Conservation (phyloP, 1,140 invertebrate species). For the Pseudomyrmex pallidus region DNA sequence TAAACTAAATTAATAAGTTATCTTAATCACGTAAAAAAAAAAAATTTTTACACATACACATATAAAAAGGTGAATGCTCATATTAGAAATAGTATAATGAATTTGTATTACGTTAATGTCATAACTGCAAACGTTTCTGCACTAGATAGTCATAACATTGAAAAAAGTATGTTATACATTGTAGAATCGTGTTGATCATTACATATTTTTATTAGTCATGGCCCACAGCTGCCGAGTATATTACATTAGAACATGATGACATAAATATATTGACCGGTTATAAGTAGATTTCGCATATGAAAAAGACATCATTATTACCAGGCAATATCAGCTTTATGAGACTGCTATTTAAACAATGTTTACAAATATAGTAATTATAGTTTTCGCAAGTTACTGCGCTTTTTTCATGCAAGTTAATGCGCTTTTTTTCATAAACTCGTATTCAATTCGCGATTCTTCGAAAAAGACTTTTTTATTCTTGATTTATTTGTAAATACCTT, state of each 20-base stretch:
- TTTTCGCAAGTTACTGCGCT: conserved; percentile 36
- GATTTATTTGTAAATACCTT: not conserved
- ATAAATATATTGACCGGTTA: conserved; percentile 61
- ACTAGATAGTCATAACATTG: conserved; percentile 47
- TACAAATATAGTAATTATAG: conserved; percentile 61
- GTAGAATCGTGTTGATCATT: conserved; percentile 3
- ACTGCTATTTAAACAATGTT: conserved; percentile 61
- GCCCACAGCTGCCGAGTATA: conserved; percentile 34
- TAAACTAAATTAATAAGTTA: conserved; percentile 26
- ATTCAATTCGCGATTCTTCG: conserved; percentile 24
- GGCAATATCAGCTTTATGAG: conserved; percentile 46
- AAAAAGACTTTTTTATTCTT: conserved; percentile 5
- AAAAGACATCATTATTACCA: conserved; percentile 55
- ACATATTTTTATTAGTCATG: conserved; percentile 28
- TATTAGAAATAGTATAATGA: conserved; percentile 8
- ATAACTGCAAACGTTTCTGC: conserved; percentile 53
- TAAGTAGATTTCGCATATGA: conserved; percentile 60
- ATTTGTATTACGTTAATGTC: conserved; percentile 44
- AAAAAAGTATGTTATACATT: conserved; percentile 32
- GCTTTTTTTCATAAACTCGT: conserved; percentile 11
- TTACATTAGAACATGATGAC: conserved; percentile 57
- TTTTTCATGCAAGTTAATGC: conserved; percentile 27
- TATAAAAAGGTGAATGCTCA: conserved; percentile 35
- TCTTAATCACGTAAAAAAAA: conserved; percentile 17
- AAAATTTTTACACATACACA: conserved; percentile 23